Conservation (phyloP, 2,113 vertebrate species). For the Equus przewalskii region DNA sequence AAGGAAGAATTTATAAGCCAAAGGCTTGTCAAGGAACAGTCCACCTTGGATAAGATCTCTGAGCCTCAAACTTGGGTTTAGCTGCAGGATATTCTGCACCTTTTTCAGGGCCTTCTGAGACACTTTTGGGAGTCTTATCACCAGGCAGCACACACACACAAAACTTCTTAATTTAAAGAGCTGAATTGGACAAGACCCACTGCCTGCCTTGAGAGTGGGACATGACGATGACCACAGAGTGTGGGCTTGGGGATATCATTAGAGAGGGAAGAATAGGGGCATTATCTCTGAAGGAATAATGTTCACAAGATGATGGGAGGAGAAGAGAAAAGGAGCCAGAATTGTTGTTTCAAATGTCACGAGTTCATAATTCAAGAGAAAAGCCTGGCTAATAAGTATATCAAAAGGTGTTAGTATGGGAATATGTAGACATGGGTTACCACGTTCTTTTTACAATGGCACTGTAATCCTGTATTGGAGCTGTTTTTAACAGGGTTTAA, state of each 20-base stretch:
- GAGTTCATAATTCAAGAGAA: background rate
- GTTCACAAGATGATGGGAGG: background rate
- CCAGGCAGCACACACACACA: background rate
- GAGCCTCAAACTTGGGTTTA: background rate
- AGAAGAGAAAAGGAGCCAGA: background rate
- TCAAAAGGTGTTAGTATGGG: background rate
- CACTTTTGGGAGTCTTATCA: background rate
- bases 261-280: background rate
- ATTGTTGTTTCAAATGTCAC: background rate
- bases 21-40: background rate
- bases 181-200: background rate
- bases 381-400: background rate
- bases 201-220: background rate
- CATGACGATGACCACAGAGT: background rate
- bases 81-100: background rate
- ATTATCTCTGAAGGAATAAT: background rate
- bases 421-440: background rate
- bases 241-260: background rate
- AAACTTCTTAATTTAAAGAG: background rate
- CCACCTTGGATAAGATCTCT: background rate
- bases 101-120: background rate
- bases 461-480: background rate
- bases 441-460: background rate
- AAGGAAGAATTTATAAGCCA: background rate
- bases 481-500: background rate